Base-by-base conservation (phyloP, 2,797 vertebrate genomes). In the Anas acuta region DNA sequence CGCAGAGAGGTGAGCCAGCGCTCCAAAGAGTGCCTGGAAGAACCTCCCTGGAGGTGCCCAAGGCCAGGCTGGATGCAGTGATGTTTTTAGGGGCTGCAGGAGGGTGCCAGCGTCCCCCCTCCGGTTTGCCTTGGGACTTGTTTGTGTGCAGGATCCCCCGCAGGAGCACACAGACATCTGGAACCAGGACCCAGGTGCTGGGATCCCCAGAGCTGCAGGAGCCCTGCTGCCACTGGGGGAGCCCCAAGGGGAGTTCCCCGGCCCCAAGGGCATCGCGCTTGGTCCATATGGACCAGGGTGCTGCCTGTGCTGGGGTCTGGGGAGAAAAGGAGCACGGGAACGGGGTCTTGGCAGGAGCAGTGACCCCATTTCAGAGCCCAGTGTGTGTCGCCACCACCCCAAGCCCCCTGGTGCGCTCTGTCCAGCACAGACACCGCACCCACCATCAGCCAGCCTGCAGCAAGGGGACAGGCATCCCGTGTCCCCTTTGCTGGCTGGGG, bases 81-180 rank as follows among this genome's bases (percentile, higher is more conserved):
- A 41, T 41, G 70, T 81, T 87, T 77, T 94, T 78, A 84, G 56
- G 70, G 74, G 78, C 78, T 89, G 92, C 90, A 84, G 58, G 35
- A 94, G n/a, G 85, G 91, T 88, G 41, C 88, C 95, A 96, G 82
- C 0, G 0, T 82, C 89, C 93, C 54, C 92, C 61, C 69, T 89
- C 87, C 69, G 62, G 80, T 92, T 89, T 87, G 73, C 82, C 82
- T 91, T 54, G 53, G 79, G 69, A 69, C 77, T 83, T 83, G 61
- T 51, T 74, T 77, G 62, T 43, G 62, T 4, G 4, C 58, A 62
- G 28, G 69, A 84, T 75, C 32, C 73, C 60, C 62, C 2, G 8
- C 43, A 69, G 0, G 1, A 89, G 37, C 22, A 41, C 15, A 49
- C 19, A 65, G 78, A 78, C 64, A 84, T 57, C 78, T 89, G 81